Evolutionary conservation across 2,888 invertebrate genomes (phyloP), one percentile per base, ranked within the genome.

Genomic region (Leucoma salicis): DNA sequence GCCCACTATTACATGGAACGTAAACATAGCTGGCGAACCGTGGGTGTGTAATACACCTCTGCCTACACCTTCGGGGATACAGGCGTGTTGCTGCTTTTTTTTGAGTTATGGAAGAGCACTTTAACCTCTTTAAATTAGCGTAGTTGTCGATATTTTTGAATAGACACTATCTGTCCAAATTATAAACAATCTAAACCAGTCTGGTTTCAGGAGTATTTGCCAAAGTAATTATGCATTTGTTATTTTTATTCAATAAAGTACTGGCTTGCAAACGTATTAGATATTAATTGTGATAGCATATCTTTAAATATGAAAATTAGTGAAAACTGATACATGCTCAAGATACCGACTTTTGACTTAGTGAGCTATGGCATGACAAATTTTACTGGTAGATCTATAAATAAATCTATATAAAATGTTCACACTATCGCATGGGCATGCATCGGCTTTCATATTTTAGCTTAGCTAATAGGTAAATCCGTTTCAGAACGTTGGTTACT

Each of bases 211-310:
- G 48, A 65, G 63, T 69, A 68, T 72, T 82, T 79, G 82, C 87
- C 88, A 87, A 87, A 88, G 86, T 75, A 65, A 70, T 68, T 57
- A 61, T 80, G 84, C 82, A 86, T 85, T 87, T 85, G 67, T 82
- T 74, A 74, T 77, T 63, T 74, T 75, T 8, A 74, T 15, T 66
- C 49, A 63, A 42, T 37, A 36, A 44, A 60, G 76, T 84, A 80
- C 84, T 85, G 85, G 79, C 78, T 60, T 53, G 60, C 71, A 71
- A 74, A 73, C 72, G 72, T 56, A 57, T 66, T 75, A 74, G 63
- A 54, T 62, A 64, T 54, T 64, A 63, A 63, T 69, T 62, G 61
- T 50, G 16, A 62, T 73, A 80, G 75, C 78, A 80, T 83, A 84
- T 82, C 77, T 74, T 72, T 75, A 74, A 67, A 68, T 29, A 31